Percentiles rank a stretch among this genome's conserved stretches.
Evolutionary conservation across 2,797 vertebrate species (phyloP).

Genomic region (Xenops minutus): DNA sequence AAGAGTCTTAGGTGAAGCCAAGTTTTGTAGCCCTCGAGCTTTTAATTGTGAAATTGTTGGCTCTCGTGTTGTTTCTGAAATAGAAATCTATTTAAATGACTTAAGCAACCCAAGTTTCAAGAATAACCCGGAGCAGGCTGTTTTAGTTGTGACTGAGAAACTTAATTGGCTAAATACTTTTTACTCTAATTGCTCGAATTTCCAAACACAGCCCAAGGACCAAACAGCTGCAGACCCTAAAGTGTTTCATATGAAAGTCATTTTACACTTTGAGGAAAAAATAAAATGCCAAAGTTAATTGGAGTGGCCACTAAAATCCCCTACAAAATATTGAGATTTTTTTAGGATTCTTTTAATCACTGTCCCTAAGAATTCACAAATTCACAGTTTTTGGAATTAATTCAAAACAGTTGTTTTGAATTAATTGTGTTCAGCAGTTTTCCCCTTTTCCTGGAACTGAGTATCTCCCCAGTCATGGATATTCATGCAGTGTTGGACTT

Average conservation of each 20-base stretch:
- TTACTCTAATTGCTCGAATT: neutral
- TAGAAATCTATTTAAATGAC: conserved; percentile 61
- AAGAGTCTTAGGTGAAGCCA: conserved; percentile 47
- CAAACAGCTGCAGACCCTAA: neutral
- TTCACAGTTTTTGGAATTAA: neutral
- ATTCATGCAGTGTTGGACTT: neutral
- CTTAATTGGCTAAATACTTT: neutral
- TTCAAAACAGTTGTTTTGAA: neutral
- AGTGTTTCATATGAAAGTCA: neutral
- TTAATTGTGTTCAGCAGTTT: neutral
- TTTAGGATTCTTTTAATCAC: neutral
- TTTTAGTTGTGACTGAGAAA: conserved; percentile 14
- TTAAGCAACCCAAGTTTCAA: conserved; percentile 53
- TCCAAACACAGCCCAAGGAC: neutral
- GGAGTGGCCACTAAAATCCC: neutral
- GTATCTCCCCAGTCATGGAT: neutral
- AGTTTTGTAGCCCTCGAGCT: conserved; percentile 62
- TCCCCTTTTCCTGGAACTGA: neutral
- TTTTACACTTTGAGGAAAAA: conserved; percentile 1
- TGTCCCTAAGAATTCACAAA: neutral
- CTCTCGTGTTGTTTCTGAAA: conserved; percentile 58
- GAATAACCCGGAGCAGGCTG: conserved; percentile 29
- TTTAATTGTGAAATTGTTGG: conserved; percentile 66
- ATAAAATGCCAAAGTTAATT: neutral
- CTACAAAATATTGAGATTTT: neutral